These are phyloP conservation scores for Pseudorhiza aurosa DNA, from an alignment of 30 jellyfish, hydroid and myxozoan genomes.

Conservation along the genomic window DNA sequence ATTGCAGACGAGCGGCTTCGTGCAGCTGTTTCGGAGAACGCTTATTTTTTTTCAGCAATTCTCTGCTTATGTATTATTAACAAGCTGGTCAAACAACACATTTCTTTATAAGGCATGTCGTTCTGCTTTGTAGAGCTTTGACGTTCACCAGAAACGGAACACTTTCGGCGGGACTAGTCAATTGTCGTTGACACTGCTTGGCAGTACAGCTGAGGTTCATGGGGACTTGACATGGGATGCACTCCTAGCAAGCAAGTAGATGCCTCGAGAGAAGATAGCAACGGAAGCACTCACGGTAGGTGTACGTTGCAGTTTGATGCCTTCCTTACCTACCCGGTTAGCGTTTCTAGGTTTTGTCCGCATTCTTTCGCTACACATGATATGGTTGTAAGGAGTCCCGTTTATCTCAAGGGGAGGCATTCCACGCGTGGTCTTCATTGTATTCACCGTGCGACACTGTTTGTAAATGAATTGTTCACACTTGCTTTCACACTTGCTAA, in stretches of 20 bases:
- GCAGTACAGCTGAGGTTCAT: slow-evolving; percentile 42
- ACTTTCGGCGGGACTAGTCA: background rate
- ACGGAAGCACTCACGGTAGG: slow-evolving; percentile 57
- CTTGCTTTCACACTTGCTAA: no score
- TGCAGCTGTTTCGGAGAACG: slow-evolving; percentile 30
- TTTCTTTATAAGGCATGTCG: slow-evolving; percentile 10
- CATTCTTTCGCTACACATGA: background rate
- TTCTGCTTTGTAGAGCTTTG: slow-evolving; percentile 17
- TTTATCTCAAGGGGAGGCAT: no score
- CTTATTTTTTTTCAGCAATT: background rate
- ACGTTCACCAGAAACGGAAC: background rate
- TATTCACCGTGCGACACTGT: no score
- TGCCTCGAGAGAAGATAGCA: slow-evolving; percentile 66
- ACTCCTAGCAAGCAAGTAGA: slow-evolving; percentile 81
- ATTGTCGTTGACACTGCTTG: slow-evolving; percentile 31
- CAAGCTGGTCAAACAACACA: slow-evolving; percentile 22
- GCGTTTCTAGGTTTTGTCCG: background rate
- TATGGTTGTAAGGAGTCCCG: background rate
- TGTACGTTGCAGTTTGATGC: no score
- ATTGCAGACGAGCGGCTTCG: background rate
- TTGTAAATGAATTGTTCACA: no score
- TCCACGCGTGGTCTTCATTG: no score
- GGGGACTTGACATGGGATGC: slow-evolving; percentile 85
- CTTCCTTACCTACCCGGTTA: no score
- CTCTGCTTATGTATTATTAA: slow-evolving; percentile 37